Conservation (phyloP, 2,888 invertebrate species). For the Drosophila incognita region DNA sequence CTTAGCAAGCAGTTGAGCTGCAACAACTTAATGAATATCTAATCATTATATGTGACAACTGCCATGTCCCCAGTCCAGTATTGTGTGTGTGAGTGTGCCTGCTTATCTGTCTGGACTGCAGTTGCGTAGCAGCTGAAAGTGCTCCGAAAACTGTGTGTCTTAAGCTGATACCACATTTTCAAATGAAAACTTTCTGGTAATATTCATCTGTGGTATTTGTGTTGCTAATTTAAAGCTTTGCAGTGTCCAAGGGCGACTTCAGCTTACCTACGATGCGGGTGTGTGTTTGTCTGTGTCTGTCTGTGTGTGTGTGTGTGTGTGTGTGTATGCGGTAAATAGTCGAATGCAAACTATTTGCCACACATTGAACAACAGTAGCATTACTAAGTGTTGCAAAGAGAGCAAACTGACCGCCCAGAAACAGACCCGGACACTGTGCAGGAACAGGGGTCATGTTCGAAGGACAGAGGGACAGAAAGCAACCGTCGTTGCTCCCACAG, state of each 20-base stretch:
- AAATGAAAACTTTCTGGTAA: constrained; percentile 35
- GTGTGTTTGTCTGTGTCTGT: background rate
- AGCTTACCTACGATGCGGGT: constrained; percentile 24
- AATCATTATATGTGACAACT: constrained; percentile 58
- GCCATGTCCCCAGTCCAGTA: constrained; percentile 16
- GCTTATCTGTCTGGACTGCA: constrained; percentile 19
- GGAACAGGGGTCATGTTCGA: background rate
- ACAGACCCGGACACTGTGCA: constrained; percentile 21
- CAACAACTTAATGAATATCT: constrained; percentile 61
- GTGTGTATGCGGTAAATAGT: constrained; percentile 67
- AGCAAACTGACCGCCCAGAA: constrained; percentile 41
- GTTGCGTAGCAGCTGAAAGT: constrained; percentile 21
- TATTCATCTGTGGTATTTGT: constrained; percentile 50
- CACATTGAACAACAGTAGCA: constrained; percentile 73
- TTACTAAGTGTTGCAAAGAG: constrained; percentile 53
- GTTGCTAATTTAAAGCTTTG: constrained; percentile 64
- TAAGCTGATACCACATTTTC: constrained; percentile 35
- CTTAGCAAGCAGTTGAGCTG: constrained; percentile 51
- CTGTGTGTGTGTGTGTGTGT: constrained; percentile 2
- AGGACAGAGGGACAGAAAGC: background rate
- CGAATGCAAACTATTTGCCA: constrained; percentile 67
- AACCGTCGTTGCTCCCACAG: constrained; percentile 12
- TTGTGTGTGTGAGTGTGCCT: constrained; percentile 1
- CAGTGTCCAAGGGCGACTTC: constrained; percentile 43
- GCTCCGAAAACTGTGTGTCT: constrained; percentile 10